phyloP scores from a whole-genome alignment of 2,797 vertebrate species.

The Momotus momota region DNA sequence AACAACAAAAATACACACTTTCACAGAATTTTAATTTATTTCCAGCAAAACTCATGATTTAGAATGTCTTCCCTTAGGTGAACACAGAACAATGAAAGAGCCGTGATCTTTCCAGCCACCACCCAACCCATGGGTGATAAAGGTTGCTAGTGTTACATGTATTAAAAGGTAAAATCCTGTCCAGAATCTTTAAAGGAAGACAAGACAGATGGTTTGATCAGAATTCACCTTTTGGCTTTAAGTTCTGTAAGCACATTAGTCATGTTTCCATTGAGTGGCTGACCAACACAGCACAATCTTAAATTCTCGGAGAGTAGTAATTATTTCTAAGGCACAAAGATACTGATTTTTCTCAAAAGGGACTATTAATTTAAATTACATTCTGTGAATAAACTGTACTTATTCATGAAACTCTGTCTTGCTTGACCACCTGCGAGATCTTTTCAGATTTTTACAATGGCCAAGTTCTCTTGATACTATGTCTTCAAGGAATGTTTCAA shows the following conservation, averaged over 20 bases:
- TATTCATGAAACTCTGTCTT: neutral
- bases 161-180: neutral
- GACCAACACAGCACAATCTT: neutral
- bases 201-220: neutral
- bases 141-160: neutral
- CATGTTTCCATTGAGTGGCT: neutral
- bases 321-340: neutral
- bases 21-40: neutral
- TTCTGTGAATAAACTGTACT: neutral
- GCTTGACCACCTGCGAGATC: neutral
- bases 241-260: neutral
- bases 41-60: neutral
- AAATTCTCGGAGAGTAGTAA: neutral
- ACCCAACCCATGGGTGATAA: neutral
- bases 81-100: neutral
- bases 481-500: neutral
- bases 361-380: neutral
- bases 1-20: neutral
- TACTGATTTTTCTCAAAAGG: neutral
- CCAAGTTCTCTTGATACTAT: neutral
- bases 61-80: neutral
- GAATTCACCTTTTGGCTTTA: neutral
- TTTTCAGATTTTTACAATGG: neutral
- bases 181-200: neutral
- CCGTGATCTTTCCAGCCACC: neutral